Percentiles rank a stretch among this genome's conserved stretches.
Evolutionary conservation across 1,140 invertebrate genomes (phyloP).

Genomic region (Neuroterus valhalla): DNA sequence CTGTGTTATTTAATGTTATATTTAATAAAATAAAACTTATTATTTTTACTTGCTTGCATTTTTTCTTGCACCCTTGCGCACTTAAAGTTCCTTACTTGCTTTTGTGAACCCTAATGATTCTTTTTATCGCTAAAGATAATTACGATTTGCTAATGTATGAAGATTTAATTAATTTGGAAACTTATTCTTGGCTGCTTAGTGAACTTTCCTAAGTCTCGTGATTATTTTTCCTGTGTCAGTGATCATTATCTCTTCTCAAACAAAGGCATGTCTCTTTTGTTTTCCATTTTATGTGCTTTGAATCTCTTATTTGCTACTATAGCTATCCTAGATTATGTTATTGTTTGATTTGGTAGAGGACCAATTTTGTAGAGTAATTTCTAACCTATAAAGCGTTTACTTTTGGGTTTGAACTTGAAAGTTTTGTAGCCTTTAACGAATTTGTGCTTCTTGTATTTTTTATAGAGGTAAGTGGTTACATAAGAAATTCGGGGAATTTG

Average conservation of each 20-base stretch:
- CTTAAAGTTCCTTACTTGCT: slow-evolving; percentile 40
- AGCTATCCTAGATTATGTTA: neutral
- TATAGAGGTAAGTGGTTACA: slow-evolving; percentile 24
- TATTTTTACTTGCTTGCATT: slow-evolving; percentile 69
- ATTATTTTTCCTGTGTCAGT: slow-evolving; percentile 5
- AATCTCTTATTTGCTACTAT: slow-evolving; percentile 18
- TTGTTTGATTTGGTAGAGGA: slow-evolving; percentile 7
- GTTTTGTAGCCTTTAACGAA: too few relatives aligned
- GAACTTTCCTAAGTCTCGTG: slow-evolving; percentile 14
- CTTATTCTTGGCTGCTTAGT: slow-evolving; percentile 37
- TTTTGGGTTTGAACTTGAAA: neutral
- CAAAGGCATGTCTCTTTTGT: neutral
- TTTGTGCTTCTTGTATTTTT: neutral
- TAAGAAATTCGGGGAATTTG: slow-evolving; percentile 32
- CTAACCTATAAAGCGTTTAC: slow-evolving; percentile 1
- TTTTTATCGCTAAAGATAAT: slow-evolving; percentile 33
- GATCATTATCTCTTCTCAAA: slow-evolving; percentile 9
- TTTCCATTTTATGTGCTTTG: slow-evolving; percentile 13
- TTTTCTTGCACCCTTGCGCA: slow-evolving; percentile 62
- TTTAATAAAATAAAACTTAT: slow-evolving; percentile 69
- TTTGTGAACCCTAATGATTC: slow-evolving; percentile 18
- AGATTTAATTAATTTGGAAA: slow-evolving; percentile 25
- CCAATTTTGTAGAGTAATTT: neutral
- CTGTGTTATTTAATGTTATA: slow-evolving; percentile 63
- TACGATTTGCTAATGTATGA: slow-evolving; percentile 19